phyloP scores from a whole-genome alignment of 2,888 invertebrate species.

The Drosophila gaucha region DNA sequence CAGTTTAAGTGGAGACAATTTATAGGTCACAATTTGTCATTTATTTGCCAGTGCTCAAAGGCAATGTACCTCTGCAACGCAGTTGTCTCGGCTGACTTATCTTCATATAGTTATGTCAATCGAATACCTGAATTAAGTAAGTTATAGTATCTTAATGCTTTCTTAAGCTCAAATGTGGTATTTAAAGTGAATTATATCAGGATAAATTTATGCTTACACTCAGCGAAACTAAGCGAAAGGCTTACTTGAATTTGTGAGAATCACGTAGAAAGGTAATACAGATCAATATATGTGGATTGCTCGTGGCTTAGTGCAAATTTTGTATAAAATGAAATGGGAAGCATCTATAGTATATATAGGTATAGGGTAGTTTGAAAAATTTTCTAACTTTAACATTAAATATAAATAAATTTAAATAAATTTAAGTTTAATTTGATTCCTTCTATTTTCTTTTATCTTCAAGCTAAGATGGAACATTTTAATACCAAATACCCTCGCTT shows the following conservation, averaged over 20 bases:
- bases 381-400: too few species aligned
- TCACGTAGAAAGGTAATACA: background rate
- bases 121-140: background rate
- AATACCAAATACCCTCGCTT: too few species aligned
- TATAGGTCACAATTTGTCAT: conserved; percentile 73
- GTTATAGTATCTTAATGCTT: background rate
- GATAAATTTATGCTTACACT: background rate
- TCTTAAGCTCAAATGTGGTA: background rate
- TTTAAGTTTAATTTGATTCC: too few species aligned
- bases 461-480: too few species aligned
- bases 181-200: background rate
- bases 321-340: too few species aligned
- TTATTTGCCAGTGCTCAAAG: too few species aligned
- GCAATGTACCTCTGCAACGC: too few species aligned
- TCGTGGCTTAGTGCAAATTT: too few species aligned
- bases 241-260: background rate
- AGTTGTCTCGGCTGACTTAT: background rate
- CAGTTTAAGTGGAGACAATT: conserved; percentile 47
- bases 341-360: too few species aligned
- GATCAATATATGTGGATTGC: background rate
- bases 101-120: background rate
- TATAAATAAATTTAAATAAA: too few species aligned
- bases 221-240: background rate
- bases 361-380: too few species aligned
- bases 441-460: too few species aligned